Evolutionary conservation across 2,888 invertebrate species (phyloP), one percentile per base, ranked within the genome.

Genomic region (Fabriciana adippe): DNA sequence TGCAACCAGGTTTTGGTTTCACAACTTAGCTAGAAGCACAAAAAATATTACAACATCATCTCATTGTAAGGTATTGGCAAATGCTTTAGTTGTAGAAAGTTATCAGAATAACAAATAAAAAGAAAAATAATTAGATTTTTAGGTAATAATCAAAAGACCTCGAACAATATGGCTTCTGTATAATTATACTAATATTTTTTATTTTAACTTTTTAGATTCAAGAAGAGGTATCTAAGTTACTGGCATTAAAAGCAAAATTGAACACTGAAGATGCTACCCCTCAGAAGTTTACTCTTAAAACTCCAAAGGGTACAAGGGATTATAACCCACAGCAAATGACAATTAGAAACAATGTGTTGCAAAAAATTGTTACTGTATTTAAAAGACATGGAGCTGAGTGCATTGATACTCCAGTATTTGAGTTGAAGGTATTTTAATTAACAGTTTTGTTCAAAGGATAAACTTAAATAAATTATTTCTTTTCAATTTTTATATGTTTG

Each of bases 351-450:
- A 93, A 94, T 70, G 97, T 98, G 1, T 93, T 99, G 74, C 94
- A 96, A 70, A 97, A 97, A 87, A 97, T 99, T 73, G 94, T 97
- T 26, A 87, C 94, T 5, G 96, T 98, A 66, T 99, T 99, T 85
- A 98, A 99, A 85, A 96, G 96, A 73, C 99, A 99, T 81, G 99
- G 99, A 51, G 99, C 99, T 18, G 98, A 98, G 83, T 97, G 98
- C 21, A 99, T 99, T 81, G 99, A 99, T 82, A 99, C 99, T 31
- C 99, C 99, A 55, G 97, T 99, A 18, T 99, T 99, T 93, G 99
- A 99, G 89, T 90, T 99, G 16, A 99, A 97, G 94, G 98, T 97
- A 68, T 21, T 48, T n/a, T 8, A 6, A 35, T 35, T 6, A 35
- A 35, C 8, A 35, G 35, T 35, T 35, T 35, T 35, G 6, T 8